Conservation (phyloP, 2,797 vertebrate genomes). For the Synanceia verrucosa region DNA sequence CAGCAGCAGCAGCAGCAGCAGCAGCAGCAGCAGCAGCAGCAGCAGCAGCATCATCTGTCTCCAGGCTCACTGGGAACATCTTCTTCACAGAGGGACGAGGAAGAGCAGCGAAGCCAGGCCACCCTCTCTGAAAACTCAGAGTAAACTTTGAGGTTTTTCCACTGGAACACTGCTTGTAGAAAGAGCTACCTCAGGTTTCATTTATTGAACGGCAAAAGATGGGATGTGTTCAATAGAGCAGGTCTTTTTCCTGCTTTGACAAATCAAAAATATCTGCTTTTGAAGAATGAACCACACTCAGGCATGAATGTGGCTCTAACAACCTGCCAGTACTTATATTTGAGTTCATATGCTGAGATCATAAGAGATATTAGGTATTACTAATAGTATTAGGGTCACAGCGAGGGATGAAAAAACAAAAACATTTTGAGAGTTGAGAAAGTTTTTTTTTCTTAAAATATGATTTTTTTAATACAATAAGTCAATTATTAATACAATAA, state of each 20-base stretch:
- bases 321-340: background rate
- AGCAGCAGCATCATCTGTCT: conserved; percentile 61
- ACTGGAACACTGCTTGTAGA: conserved; percentile 50
- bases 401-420: background rate
- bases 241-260: background rate
- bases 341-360: background rate
- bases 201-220: conserved; percentile 28
- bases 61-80: conserved; percentile 86
- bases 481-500: no score
- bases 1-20: conserved; percentile 59
- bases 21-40: conserved; percentile 60
- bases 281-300: background rate
- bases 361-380: background rate
- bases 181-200: conserved; percentile 74
- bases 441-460: background rate
- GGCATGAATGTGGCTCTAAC: background rate
- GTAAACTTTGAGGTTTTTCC: conserved; percentile 52
- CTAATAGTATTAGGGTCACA: background rate
- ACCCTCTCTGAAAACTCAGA: conserved; percentile 73
- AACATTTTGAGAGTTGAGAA: background rate
- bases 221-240: conserved; percentile 17
- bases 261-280: background rate
- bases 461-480: background rate
- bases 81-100: conserved; percentile 79
- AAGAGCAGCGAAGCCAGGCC: conserved; percentile 78